Base-by-base conservation (phyloP, 1,140 invertebrate genomes). In the Nasonia giraulti region DNA sequence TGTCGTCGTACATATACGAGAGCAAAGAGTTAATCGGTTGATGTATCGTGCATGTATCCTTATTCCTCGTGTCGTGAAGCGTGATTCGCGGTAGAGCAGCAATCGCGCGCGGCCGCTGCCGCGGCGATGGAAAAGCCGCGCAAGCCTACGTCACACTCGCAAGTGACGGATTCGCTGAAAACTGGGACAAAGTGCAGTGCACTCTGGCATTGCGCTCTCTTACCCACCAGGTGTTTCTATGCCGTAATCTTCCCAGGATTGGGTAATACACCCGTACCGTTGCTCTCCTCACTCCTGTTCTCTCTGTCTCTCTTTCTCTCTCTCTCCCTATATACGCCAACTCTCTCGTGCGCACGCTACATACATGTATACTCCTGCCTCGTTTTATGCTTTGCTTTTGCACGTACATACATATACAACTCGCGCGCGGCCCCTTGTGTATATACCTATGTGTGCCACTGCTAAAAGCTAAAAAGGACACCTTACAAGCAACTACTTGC, bases 111-210 rank as follows among this genome's bases (percentile, higher is more conserved):
- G 68, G 68, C 7, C 7, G 27, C 8, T 27, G 27, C 27, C 27
- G 27, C 27, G 23, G 82, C 78, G 31, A 82, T 80, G 80, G 73
- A 91, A 91, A 91, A 91, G 88, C 89, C 89, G 91, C 90, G 89
- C 91, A 91, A 92, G 89, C 90, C 77, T 92, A 91, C 92, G 92
- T 93, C 91, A 93, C 90, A 86, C 68, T 27, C 14, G 55, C 55
- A n/a, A 91, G 89, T 92, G 91, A 92, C 91, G 91, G 92, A 92
- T 91, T 92, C 89, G 87, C 86, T 88, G 87, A 91, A 92, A 92
- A 92, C 91, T 93, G 91, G 92, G 92, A 92, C 92, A 93, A 93
- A 92, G 92, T 93, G 92, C 92, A 93, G 89, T 93, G 92, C 91
- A 92, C 92, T 93, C 92, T 93, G 91, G 91, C 92, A 92, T 92